These are phyloP conservation scores for Omphaloscelis lunosa DNA, from an alignment of 2,888 invertebrate species.

Conservation along the genomic window DNA sequence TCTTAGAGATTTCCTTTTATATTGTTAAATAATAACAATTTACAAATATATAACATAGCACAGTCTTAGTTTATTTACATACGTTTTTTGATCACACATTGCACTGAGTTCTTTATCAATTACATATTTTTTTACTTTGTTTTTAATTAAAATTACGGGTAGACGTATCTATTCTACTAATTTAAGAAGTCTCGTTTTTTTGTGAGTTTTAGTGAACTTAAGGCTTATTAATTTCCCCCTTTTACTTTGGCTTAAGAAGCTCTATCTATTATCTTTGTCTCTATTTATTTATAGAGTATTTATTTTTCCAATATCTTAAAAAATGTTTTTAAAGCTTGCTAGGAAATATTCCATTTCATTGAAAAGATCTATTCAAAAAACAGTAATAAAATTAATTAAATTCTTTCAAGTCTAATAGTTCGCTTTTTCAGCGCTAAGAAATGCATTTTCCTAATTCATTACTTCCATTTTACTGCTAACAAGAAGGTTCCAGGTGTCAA, in stretches of 20 bases:
- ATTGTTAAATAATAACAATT: constrained; percentile 33
- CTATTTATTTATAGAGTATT: neutral
- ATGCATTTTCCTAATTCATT: constrained; percentile 11
- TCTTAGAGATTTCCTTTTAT: constrained; percentile 41
- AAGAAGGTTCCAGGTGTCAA: neutral
- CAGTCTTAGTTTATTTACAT: constrained; percentile 46
- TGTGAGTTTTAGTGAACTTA: neutral
- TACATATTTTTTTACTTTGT: neutral
- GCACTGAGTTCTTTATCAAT: neutral
- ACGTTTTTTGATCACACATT: constrained; percentile 22
- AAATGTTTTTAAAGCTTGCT: neutral
- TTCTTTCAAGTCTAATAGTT: constrained; percentile 5
- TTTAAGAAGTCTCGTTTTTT: neutral
- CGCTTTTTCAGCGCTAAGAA: neutral
- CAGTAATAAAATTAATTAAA: neutral
- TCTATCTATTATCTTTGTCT: neutral
- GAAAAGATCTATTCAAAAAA: neutral
- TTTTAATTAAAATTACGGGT: neutral
- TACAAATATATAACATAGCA: constrained; percentile 33
- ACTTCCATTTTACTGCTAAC: neutral
- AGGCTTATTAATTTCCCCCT: neutral
- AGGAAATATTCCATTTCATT: neutral
- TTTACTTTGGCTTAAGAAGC: neutral
- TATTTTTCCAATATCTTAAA: neutral
- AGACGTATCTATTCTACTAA: neutral